Conservation (phyloP, 2,113 vertebrate species). For the Hypocryptadius cinnamomeus region DNA sequence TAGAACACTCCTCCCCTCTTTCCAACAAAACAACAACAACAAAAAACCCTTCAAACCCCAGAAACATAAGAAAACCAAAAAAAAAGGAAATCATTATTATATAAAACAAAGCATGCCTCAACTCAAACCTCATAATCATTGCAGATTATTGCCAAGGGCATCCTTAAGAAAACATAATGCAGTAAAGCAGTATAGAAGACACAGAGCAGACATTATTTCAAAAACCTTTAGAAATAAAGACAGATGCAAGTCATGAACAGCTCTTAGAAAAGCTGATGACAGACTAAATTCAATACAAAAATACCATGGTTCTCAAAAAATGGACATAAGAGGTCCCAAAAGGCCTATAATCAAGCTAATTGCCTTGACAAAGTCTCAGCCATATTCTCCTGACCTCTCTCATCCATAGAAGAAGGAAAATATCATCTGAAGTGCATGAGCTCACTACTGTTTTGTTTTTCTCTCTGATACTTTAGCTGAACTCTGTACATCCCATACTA, state of each 20-base stretch:
- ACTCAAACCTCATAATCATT: background rate
- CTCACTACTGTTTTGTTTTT: background rate
- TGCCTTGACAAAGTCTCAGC: background rate
- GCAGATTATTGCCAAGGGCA: background rate
- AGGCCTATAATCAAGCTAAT: background rate
- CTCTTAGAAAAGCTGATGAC: background rate
- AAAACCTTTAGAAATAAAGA: background rate
- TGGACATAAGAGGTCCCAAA: background rate
- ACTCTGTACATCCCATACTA: background rate
- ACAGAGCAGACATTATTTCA: background rate
- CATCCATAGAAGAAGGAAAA: background rate
- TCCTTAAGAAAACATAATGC: background rate
- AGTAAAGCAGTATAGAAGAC: background rate
- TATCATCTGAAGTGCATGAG: background rate
- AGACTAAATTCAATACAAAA: background rate
- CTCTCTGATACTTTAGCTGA: background rate
- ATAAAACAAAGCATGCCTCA: background rate
- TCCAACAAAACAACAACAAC: background rate
- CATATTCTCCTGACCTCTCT: background rate
- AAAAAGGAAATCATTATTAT: background rate
- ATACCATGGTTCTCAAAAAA: background rate
- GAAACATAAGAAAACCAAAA: background rate
- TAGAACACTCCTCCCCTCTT: fast-evolving
- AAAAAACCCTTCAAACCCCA: background rate
- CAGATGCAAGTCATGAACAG: background rate